Conservation (phyloP, 1,140 invertebrate genomes). For the Zaprionus africanus region DNA sequence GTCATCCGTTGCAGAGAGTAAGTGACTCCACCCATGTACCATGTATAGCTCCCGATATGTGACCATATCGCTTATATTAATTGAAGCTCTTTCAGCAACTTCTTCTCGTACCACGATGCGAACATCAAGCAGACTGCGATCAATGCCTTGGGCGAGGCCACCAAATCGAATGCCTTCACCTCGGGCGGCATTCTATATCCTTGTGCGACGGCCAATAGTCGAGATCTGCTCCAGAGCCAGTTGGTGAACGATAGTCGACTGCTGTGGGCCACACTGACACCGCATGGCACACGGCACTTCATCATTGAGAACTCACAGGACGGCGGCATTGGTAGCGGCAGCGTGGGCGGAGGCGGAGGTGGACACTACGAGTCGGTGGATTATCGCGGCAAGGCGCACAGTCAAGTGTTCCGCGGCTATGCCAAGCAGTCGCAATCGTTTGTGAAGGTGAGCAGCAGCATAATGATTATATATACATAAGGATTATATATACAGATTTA, state of each 20-base stretch:
- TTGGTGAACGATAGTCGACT: constrained; percentile 86
- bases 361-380: constrained; percentile 91
- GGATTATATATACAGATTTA: too few relatives aligned
- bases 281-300: constrained; percentile 90
- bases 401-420: constrained; percentile 70
- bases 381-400: constrained; percentile 75
- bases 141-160: constrained; percentile 74
- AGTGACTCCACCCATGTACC: constrained; percentile 84
- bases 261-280: constrained; percentile 93
- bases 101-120: constrained; percentile 81
- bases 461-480: too few relatives aligned
- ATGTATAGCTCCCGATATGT: neutral
- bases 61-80: neutral
- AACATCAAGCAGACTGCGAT: constrained; percentile 82
- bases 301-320: constrained; percentile 86
- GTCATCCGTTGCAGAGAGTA: constrained; percentile 92
- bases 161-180: constrained; percentile 81
- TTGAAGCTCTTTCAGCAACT: constrained; percentile 50
- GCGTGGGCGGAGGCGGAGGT: neutral
- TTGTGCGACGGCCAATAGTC: constrained; percentile 74
- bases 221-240: constrained; percentile 78
- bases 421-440: constrained; percentile 70
- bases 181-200: constrained; percentile 80
- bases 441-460: constrained; percentile 57
- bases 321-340: constrained; percentile 78